Evolutionary conservation across 2,113 vertebrate species (phyloP).

Genomic region (Notechis scutatus): DNA sequence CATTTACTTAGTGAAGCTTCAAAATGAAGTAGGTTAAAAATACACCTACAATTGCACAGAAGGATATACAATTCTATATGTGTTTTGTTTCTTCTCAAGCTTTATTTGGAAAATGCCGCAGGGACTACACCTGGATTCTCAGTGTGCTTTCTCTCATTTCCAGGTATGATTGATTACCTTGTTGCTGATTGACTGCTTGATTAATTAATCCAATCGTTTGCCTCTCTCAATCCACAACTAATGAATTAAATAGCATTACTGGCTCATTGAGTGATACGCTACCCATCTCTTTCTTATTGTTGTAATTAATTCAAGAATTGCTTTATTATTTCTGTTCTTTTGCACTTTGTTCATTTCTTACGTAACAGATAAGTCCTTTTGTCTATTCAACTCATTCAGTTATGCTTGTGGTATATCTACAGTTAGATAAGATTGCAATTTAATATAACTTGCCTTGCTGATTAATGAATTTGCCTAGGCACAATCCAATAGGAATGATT

Average conservation of each 20-base stretch:
- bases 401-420: slow-evolving; percentile 8
- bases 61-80: background rate
- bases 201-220: slow-evolving; percentile 41
- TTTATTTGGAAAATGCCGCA: background rate
- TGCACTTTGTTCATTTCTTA: background rate
- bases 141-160: background rate
- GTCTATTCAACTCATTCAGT: background rate
- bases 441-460: background rate
- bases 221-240: slow-evolving; percentile 19
- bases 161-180: background rate
- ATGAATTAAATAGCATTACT: slow-evolving; percentile 5
- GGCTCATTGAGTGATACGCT: slow-evolving; percentile 1
- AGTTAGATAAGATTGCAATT: slow-evolving; percentile 23
- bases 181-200: background rate
- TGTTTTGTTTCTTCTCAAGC: background rate
- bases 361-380: background rate
- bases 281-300: background rate
- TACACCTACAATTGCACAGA: background rate
- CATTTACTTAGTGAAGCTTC: background rate
- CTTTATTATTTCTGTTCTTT: slow-evolving; percentile 24
- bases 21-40: background rate
- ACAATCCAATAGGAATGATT: background rate
- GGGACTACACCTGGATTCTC: background rate
- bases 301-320: slow-evolving; percentile 22
- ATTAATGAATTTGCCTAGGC: background rate